Evolutionary conservation across 1,140 invertebrate species (phyloP).

Genomic region (Drosophila repleta): DNA sequence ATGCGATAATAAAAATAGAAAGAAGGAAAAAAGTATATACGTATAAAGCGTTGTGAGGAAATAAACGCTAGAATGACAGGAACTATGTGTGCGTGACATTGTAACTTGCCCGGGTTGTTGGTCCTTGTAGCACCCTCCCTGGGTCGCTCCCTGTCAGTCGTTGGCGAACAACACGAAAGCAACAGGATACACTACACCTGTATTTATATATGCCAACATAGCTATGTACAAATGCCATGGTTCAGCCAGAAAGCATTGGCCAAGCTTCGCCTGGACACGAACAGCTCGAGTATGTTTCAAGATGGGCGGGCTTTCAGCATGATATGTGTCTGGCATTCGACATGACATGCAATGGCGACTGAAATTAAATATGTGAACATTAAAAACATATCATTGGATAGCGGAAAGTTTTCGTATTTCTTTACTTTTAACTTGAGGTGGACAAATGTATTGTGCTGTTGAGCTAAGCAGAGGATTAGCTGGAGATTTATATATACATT

Average conservation of each 20-base stretch:
- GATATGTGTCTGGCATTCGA: constrained; percentile 24
- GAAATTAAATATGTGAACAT: constrained; percentile 17
- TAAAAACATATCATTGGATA: not conserved
- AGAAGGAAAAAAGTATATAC: constrained; percentile 37
- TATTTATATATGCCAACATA: constrained; percentile 13
- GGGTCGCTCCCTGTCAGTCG: not conserved
- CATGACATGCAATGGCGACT: constrained; percentile 33
- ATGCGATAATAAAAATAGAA: constrained; percentile 74
- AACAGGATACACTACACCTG: constrained; percentile 42
- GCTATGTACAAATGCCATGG: constrained; percentile 2
- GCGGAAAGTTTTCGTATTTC: not conserved
- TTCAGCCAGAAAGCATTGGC: not conserved
- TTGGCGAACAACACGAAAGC: constrained; percentile 40
- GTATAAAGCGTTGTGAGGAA: constrained; percentile 67
- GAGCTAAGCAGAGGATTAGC: no score
- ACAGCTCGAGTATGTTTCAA: constrained; percentile 17
- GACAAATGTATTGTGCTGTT: not conserved
- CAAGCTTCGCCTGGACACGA: constrained; percentile 14
- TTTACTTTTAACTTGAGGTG: not conserved
- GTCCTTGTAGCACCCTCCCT: constrained; percentile 2
- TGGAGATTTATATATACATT: no score
- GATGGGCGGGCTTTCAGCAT: constrained; percentile 30
- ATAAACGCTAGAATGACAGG: constrained; percentile 79
- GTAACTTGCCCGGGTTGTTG: constrained; percentile 53
- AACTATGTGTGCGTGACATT: constrained; percentile 82